A percentile compares a stretch with the other conserved stretches of the same genome.
Evolutionary conservation across 2,797 vertebrate genomes (phyloP).

Genomic region (Characodon lateralis): DNA sequence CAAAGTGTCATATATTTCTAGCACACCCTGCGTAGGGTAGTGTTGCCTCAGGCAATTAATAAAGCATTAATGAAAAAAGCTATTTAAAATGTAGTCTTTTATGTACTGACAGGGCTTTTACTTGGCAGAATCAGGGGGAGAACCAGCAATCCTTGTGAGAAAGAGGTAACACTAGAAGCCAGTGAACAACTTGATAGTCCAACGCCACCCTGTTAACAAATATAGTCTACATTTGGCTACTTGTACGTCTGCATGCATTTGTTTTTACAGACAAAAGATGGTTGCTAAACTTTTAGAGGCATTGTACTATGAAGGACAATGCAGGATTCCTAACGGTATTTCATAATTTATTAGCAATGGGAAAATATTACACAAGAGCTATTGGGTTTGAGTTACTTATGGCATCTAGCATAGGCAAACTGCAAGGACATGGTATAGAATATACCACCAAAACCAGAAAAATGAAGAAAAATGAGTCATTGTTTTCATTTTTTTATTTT

Average conservation of each 20-base stretch:
- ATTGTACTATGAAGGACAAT: slow-evolving; percentile 33
- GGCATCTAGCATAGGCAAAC: not conserved
- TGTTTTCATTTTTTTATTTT: not conserved
- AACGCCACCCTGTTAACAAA: slow-evolving; percentile 82
- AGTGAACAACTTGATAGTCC: slow-evolving; percentile 66
- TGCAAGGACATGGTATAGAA: not conserved
- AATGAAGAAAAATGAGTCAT: not conserved
- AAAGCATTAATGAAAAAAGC: slow-evolving; percentile 99
- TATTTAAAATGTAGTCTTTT: slow-evolving; percentile 95
- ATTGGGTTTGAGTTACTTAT: slow-evolving; percentile 38
- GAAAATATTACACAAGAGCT: slow-evolving; percentile 36
- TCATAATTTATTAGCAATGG: slow-evolving; percentile 69
- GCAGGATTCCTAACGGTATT: slow-evolving; percentile 47
- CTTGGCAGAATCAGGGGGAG: slow-evolving; percentile 82
- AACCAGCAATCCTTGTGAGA: slow-evolving; percentile 82
- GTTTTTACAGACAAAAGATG: slow-evolving; percentile 70
- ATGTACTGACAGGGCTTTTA: slow-evolving; percentile 89
- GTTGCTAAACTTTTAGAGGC: slow-evolving; percentile 56
- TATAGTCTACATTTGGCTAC: slow-evolving; percentile 62
- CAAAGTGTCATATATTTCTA: slow-evolving; percentile 97
- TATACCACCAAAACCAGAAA: not conserved
- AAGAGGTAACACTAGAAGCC: slow-evolving; percentile 74
- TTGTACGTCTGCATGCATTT: slow-evolving; percentile 73
- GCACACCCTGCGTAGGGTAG: slow-evolving; percentile 87
- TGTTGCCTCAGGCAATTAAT: slow-evolving; percentile 96